A percentile compares a stretch with the other conserved stretches of the same genome.
Evolutionary conservation across 2,888 invertebrate genomes (phyloP).

Genomic region (Cryptocephalus moraei): DNA sequence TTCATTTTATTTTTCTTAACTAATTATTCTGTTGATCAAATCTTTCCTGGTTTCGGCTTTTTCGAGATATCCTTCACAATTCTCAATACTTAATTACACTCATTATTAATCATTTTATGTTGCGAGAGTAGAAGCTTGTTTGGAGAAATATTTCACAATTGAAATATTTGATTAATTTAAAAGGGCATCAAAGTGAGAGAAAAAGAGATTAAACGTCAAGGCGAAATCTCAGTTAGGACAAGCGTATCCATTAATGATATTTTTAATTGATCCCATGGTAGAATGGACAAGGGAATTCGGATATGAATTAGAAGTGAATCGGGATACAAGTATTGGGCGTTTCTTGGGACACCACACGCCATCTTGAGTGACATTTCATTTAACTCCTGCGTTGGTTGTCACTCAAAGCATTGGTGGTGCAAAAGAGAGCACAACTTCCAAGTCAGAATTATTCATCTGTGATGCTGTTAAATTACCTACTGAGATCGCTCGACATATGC

Average conservation of each 20-base stretch:
- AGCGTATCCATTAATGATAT: conserved; percentile 9
- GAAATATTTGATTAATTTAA: background rate
- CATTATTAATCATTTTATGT: too few relatives aligned
- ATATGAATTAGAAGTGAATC: conserved; percentile 37
- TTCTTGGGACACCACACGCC: conserved; percentile 31
- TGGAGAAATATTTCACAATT: too few relatives aligned
- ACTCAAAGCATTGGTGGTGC: conserved; percentile 34
- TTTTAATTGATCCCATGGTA: conserved; percentile 20
- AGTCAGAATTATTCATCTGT: conserved; percentile 31
- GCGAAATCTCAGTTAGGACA: background rate
- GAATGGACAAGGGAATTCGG: conserved; percentile 16
- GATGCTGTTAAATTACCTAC: conserved; percentile 35
- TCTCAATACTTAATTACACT: too few relatives aligned
- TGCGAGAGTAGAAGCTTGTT: too few relatives aligned
- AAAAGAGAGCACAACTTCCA: conserved; percentile 13
- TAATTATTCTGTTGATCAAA: conserved; percentile 32
- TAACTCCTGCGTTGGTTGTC: conserved; percentile 38
- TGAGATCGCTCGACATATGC: conserved; percentile 25
- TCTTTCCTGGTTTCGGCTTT: conserved; percentile 5
- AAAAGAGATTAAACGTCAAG: background rate
- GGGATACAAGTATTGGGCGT: conserved; percentile 37
- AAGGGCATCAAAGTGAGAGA: background rate
- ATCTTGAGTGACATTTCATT: conserved; percentile 42
- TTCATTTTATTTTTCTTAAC: conserved; percentile 21
- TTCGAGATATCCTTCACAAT: too few relatives aligned